A percentile compares a stretch with the other conserved stretches of the same genome.
phyloP scores from a whole-genome alignment of 2,113 vertebrate species.

The Apteryx owenii region DNA sequence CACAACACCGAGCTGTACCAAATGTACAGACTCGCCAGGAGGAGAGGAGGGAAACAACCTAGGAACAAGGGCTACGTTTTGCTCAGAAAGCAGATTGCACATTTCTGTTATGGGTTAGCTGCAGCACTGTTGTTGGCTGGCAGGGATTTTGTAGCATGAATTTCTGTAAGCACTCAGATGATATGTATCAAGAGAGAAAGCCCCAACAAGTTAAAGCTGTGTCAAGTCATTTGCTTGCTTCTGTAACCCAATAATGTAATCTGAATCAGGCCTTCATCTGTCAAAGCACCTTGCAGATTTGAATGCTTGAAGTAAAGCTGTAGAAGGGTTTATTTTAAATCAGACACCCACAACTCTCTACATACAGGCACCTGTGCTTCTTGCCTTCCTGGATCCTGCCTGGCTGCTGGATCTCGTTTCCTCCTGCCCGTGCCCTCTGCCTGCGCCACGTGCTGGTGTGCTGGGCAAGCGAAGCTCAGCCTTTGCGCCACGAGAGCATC shows the following conservation, averaged over 20 bases:
- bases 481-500: not conserved
- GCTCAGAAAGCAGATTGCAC: not conserved
- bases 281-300: not conserved
- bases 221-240: not conserved
- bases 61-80: not conserved
- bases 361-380: not conserved
- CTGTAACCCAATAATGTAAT: not conserved
- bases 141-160: not conserved
- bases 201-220: not conserved
- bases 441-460: not conserved
- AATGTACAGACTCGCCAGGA: accelerated
- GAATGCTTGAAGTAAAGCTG: not conserved
- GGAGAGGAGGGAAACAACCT: not conserved
- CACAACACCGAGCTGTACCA: not conserved
- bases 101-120: not conserved
- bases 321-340: not conserved
- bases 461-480: not conserved
- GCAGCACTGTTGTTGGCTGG: not conserved
- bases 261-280: not conserved
- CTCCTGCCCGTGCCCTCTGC: accelerated
- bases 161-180: not conserved
- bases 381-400: not conserved
- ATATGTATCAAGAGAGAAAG: not conserved
- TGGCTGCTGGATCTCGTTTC: not conserved
- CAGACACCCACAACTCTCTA: not conserved